Percentiles rank a stretch among this genome's conserved stretches.
Evolutionary conservation across 1,140 invertebrate species (phyloP).

Genomic region (Eciton burchellii): DNA sequence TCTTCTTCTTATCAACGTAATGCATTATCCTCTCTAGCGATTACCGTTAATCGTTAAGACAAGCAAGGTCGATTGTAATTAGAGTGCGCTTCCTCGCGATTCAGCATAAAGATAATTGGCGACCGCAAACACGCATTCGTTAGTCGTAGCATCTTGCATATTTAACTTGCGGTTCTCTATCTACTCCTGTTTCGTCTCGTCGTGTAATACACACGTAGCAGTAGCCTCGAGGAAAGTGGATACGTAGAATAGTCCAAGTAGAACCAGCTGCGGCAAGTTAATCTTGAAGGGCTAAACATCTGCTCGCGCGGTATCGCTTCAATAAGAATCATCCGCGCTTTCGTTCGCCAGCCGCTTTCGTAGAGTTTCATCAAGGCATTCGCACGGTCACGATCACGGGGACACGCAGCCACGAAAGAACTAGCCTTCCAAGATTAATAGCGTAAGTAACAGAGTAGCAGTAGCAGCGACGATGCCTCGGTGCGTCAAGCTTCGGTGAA

Average conservation of each 20-base stretch:
- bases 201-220: neutral
- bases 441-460: slow-evolving; percentile 3
- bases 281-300: slow-evolving; percentile 34
- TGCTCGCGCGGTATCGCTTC: neutral
- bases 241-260: slow-evolving; percentile 38
- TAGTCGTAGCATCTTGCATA: slow-evolving; percentile 31
- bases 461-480: slow-evolving; percentile 4
- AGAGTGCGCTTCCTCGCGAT: slow-evolving; percentile 27
- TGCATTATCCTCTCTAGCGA: slow-evolving; percentile 44
- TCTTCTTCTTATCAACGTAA: slow-evolving; percentile 20
- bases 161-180: slow-evolving; percentile 15
- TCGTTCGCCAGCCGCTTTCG: neutral
- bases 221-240: slow-evolving; percentile 38
- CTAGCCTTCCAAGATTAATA: slow-evolving; percentile 54
- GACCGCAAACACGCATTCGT: neutral
- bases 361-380: neutral
- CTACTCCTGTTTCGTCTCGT: slow-evolving; percentile 27
- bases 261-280: slow-evolving; percentile 55
- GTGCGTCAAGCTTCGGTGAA: slow-evolving; percentile 26
- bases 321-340: neutral
- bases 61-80: slow-evolving; percentile 28
- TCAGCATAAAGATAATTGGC: slow-evolving; percentile 21
- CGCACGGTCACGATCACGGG: neutral
- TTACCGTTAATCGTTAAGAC: slow-evolving; percentile 39
- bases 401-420: neutral